Conservation (phyloP, 2,797 vertebrate species). For the Antennarius maculatus region DNA sequence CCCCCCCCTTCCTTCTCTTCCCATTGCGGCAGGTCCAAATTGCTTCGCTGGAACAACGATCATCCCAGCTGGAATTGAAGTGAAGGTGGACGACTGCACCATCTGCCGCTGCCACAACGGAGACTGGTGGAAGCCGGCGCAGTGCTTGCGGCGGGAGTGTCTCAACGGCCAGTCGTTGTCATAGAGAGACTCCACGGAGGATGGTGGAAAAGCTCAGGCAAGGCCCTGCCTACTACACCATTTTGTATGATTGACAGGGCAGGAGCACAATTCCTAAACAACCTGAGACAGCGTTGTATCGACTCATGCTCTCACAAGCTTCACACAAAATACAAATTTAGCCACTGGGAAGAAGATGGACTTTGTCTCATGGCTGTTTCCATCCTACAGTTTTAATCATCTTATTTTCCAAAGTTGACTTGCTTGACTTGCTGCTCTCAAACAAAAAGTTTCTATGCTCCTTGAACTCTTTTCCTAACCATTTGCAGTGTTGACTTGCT, state of each 20-base stretch:
- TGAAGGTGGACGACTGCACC: constrained; percentile 99
- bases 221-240: constrained; percentile 73
- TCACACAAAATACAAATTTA: constrained; percentile 55
- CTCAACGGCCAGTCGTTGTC: constrained; percentile 94
- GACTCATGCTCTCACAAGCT: constrained; percentile 55
- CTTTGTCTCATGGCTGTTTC: constrained; percentile 60
- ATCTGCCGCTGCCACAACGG: constrained; percentile 99
- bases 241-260: constrained; percentile 80
- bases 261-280: constrained; percentile 82
- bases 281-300: constrained; percentile 60
- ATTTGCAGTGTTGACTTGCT: constrained; percentile 63
- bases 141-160: constrained; percentile 97
- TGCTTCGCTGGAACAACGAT: constrained; percentile 99
- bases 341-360: constrained; percentile 60
- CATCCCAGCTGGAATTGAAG: constrained; percentile 98
- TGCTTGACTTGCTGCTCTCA: constrained; percentile 77
- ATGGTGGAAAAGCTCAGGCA: constrained; percentile 68
- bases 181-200: constrained; percentile 78
- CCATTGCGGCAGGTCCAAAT: constrained; percentile 91
- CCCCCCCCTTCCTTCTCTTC: constrained; percentile 46
- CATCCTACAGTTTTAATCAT: constrained; percentile 63
- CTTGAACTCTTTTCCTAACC: constrained; percentile 66
- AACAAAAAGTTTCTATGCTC: constrained; percentile 72
- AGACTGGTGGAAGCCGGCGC: constrained; percentile 99
- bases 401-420: constrained; percentile 74